Evolutionary conservation across 2,888 invertebrate species (phyloP), one percentile per base, ranked within the genome.

Genomic region (Dasysyrphus tricinctus): DNA sequence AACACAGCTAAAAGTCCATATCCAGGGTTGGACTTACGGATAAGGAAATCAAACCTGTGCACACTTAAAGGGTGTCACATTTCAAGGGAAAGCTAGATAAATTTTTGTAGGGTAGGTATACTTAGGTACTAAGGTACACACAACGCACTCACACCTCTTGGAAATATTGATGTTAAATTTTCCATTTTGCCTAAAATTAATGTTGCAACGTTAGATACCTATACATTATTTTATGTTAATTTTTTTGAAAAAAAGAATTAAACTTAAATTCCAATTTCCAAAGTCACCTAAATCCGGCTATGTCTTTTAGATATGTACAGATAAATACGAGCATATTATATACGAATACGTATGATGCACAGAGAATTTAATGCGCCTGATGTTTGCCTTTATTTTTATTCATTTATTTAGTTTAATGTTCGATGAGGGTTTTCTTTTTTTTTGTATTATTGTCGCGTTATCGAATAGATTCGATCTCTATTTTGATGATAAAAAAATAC

Each of bases 391-490:
- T 42, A 42, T 39, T 61, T 39, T 61, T 61, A 42, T 61, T 61
- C 39, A 61, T 59, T 61, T 61, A 61, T 61, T 61, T 39, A 24
- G 61, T 61, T 61, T 61, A 37, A 59, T 59, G 61, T 42, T 61
- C 39, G 29, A 42, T 39, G 29, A 5, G 19, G 9, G 4, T 61
- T 6, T 39, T 59, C 11, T 59, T 19, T 59, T 19, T 59, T 59
- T 59, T 11, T 59, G 3, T 59, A 42, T 61, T 59, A 19, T 12
- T 59, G 34, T 14, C 24, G 11, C 42, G 61, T 61, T 61, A 61
- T 61, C 61, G 24, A 61, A 61, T 42, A 61, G 39, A 61, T 61
- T 61, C 61, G 61, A 61, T 61, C 61, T 39, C 39, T 39, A 61
- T 61, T 61, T 61, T 42, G 61, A 61, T 61, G 61, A 59, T 37